Percentiles rank a stretch among this genome's conserved stretches.
These are phyloP conservation scores for Leuciscus waleckii DNA, from an alignment of 2,797 vertebrate species.

Conservation along the genomic window DNA sequence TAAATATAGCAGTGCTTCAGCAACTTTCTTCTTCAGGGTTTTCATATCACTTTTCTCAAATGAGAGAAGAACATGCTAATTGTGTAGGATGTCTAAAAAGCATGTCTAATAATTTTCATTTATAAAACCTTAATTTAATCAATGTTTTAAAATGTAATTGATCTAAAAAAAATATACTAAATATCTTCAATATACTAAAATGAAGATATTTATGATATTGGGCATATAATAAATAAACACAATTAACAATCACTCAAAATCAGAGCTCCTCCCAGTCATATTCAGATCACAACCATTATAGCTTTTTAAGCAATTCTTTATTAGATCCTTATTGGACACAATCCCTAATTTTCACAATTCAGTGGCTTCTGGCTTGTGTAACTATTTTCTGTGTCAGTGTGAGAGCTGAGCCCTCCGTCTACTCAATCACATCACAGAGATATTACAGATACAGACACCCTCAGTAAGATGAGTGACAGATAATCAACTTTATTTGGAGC, in stretches of 20 bases:
- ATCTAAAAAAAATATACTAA: too few species aligned
- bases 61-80: background rate
- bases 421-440: conserved; percentile 7
- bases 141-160: background rate
- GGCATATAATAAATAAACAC: background rate
- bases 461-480: background rate
- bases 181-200: too few species aligned
- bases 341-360: background rate
- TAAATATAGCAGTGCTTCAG: background rate
- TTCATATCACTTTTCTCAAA: background rate
- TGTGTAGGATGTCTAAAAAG: background rate
- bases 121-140: background rate
- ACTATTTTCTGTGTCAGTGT: conserved; percentile 2
- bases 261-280: background rate
- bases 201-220: background rate
- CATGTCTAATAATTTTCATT: background rate
- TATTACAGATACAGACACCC: background rate
- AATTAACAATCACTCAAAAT: background rate
- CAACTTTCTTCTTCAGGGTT: background rate
- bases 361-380: background rate
- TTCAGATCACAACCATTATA: background rate
- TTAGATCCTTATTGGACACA: background rate
- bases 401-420: background rate
- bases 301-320: background rate
- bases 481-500: background rate